These are phyloP conservation scores for Cheilosia grossa DNA, from an alignment of 2,888 invertebrate genomes.

Conservation along the genomic window DNA sequence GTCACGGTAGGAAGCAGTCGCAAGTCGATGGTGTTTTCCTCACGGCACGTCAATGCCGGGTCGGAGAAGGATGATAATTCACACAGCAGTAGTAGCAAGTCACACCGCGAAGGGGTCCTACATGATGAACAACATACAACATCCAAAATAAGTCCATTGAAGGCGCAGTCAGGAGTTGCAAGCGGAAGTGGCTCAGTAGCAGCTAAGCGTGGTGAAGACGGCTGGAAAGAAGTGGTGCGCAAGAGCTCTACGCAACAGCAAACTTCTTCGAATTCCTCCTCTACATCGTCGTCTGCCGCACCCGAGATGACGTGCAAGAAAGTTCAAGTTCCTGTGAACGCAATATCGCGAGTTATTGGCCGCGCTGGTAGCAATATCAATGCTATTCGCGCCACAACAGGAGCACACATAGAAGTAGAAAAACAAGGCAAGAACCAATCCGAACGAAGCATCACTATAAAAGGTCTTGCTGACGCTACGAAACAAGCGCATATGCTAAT, in stretches of 20 bases:
- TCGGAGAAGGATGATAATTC: constrained; percentile 86
- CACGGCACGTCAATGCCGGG: constrained; percentile 86
- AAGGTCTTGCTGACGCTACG: constrained; percentile 95
- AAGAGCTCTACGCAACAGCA: constrained; percentile 87
- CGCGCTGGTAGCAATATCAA: constrained; percentile 99
- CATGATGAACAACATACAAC: constrained; percentile 83
- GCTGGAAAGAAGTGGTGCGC: constrained; percentile 98
- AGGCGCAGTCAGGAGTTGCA: constrained; percentile 79
- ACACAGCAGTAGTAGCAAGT: constrained; percentile 45
- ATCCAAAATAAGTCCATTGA: constrained; percentile 87
- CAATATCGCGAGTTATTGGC: constrained; percentile 98
- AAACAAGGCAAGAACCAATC: constrained; percentile 97
- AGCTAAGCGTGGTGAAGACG: constrained; percentile 92
- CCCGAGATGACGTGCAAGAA: constrained; percentile 89
- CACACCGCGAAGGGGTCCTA: constrained; percentile 49
- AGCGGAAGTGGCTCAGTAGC: constrained; percentile 76
- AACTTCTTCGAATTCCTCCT: constrained; percentile 76
- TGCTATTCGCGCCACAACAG: constrained; percentile 97
- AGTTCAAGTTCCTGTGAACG: constrained; percentile 96
- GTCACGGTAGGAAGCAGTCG: constrained; percentile 79
- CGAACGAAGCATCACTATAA: constrained; percentile 97
- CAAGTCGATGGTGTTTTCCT: constrained; percentile 89
- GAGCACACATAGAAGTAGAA: constrained; percentile 99
- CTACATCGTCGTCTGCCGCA: constrained; percentile 76
- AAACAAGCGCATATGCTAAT: constrained; percentile 96